A percentile compares a stretch with the other conserved stretches of the same genome.
phyloP scores from a whole-genome alignment of 2,888 invertebrate genomes.

The Peribatodes rhomboidaria region DNA sequence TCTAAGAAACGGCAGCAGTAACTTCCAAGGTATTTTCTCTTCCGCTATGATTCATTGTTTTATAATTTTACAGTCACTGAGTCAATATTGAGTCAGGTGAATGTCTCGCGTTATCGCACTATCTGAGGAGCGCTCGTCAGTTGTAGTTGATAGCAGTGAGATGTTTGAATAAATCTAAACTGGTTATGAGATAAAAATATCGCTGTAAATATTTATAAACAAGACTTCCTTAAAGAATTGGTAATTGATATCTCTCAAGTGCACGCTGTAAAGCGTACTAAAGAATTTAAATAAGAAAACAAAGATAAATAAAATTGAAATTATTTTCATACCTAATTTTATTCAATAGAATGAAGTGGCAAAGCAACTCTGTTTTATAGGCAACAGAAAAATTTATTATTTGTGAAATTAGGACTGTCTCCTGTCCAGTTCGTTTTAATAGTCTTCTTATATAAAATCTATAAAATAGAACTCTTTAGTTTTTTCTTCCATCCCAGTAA shows the following conservation, averaged over 20 bases:
- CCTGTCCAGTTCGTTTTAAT: no score
- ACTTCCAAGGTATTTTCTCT: slow-evolving; percentile 86
- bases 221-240: no score
- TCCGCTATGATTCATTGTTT: slow-evolving; percentile 47
- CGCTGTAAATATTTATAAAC: not conserved
- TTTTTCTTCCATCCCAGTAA: slow-evolving; percentile 83
- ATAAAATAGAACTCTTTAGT: no score
- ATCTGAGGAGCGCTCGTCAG: slow-evolving; percentile 28
- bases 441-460: no score
- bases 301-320: no score
- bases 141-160: slow-evolving; percentile 7
- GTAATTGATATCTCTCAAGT: not conserved
- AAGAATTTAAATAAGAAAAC: no score
- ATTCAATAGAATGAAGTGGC: no score
- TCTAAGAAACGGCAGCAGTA: slow-evolving; percentile 87
- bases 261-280: not conserved
- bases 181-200: slow-evolving; percentile 13
- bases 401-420: no score
- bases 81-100: slow-evolving; percentile 55
- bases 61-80: slow-evolving; percentile 38
- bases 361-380: no score
- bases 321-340: no score
- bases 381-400: no score
- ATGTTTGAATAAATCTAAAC: slow-evolving; percentile 16
- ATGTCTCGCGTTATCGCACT: slow-evolving; percentile 36